phyloP scores from a whole-genome alignment of 2,797 vertebrate species.

The Pseudotriccus pelzelni region DNA sequence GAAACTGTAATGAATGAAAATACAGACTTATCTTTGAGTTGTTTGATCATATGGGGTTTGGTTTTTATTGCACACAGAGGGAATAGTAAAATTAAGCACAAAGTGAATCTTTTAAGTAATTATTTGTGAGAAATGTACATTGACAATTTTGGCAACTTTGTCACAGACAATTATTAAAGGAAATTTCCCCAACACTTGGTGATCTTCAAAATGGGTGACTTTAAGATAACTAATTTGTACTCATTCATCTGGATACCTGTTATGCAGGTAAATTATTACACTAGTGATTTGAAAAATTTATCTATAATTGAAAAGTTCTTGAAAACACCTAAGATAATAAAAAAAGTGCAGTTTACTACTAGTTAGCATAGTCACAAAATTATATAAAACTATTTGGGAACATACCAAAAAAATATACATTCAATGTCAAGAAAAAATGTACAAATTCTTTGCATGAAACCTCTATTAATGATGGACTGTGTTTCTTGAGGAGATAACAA shows the following conservation, averaged over 20 bases:
- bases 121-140: neutral
- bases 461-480: accelerated
- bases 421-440: neutral
- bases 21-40: neutral
- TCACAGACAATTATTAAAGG: neutral
- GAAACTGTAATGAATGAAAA: neutral
- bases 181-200: neutral
- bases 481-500: neutral
- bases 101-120: neutral
- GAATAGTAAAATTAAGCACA: neutral
- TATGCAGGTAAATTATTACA: neutral
- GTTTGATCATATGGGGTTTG: neutral
- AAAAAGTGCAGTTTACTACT: neutral
- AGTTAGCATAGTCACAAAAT: neutral
- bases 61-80: neutral
- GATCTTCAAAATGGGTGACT: neutral
- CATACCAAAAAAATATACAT: neutral
- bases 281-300: neutral
- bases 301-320: neutral
- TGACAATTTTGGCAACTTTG: neutral
- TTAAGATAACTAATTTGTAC: neutral
- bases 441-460: neutral
- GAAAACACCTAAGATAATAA: neutral
- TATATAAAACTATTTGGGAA: neutral
- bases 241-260: neutral